Evolutionary conservation across 30 jellyfish, hydroid and myxozoan species (phyloP), one percentile per base, ranked within the genome.

Genomic region (Chrysaora quinquecirrha): DNA sequence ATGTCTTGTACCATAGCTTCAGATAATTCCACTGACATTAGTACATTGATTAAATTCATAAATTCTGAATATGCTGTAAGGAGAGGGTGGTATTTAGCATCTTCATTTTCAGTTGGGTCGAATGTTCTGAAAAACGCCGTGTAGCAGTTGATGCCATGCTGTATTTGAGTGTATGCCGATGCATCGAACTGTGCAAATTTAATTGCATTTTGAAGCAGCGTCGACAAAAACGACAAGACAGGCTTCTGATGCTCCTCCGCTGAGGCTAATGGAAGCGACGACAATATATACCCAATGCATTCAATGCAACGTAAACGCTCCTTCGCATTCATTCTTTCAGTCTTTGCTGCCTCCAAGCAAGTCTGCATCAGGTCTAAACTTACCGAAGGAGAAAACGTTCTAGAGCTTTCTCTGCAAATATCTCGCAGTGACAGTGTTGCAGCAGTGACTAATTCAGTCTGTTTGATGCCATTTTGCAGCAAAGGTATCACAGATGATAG

Each of bases 351-450:
- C 31, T 79, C 77, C 72, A 61, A 56, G 77, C 96, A 86, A 11
- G 95, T 47, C 23, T 25, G 67, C 0, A 92, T 76, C 20, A 92
- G 49, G 4, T 80, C 95, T 23, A 61, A 46, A 34, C 80, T 52
- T 6, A 83, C 25, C 19, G 27, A 62, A 23, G 71, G 84, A 20
- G 87, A 46, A 34, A 92, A 48, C 22, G 94, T 47, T 2, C 72
- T 19, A 1, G 97, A 76, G 34, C 97, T 76, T 70, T 92, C 98
- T 22, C 92, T 91, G 75, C 98, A 85, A 20, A 92, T 80, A 48
- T 86, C 97, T 61, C 92, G 66, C 48, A 92, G 72, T 19, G 98
- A 72, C 14, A 86, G 67, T 25, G 97, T 79, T 34, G 96, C 78
- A 0, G 98, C 93, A 0, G 89, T 75, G 1, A 72, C 33, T 23